Percentiles rank a stretch among this genome's conserved stretches.
phyloP scores from a whole-genome alignment of 2,888 invertebrate species.

The Eristalinus sepulchralis region DNA sequence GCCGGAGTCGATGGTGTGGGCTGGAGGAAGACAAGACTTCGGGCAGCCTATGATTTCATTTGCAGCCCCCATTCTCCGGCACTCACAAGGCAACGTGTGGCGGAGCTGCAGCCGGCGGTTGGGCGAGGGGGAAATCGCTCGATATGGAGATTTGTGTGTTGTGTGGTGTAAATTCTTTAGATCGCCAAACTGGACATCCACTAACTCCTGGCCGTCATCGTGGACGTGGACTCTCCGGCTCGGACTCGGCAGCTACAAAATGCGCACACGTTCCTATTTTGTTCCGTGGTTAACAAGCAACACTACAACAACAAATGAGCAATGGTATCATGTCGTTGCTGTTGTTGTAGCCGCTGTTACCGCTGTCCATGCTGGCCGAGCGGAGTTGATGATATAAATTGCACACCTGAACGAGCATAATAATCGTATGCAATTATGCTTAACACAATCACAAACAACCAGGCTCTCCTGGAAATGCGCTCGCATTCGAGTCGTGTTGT shows the following conservation, averaged over 20 bases:
- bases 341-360: neutral
- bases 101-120: neutral
- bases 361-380: constrained; percentile 31
- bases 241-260: constrained; percentile 19
- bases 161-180: constrained; percentile 68
- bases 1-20: neutral
- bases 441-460: constrained; percentile 78
- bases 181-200: constrained; percentile 63
- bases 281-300: constrained; percentile 65
- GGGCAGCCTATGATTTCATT: constrained; percentile 52
- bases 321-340: constrained; percentile 26
- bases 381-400: constrained; percentile 76
- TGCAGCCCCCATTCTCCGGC: constrained; percentile 43
- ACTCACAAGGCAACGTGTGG: neutral
- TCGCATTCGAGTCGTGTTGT: neutral
- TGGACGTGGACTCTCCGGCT: neutral
- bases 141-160: constrained; percentile 70
- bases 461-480: constrained; percentile 59
- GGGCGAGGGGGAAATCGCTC: constrained; percentile 48
- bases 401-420: constrained; percentile 80
- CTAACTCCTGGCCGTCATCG: constrained; percentile 1
- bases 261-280: constrained; percentile 54
- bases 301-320: constrained; percentile 53
- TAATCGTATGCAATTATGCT: constrained; percentile 81
- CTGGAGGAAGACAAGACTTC: constrained; percentile 26